Evolutionary conservation across 2,797 vertebrate species (phyloP).

Genomic region (Phataginus tetradactyla): DNA sequence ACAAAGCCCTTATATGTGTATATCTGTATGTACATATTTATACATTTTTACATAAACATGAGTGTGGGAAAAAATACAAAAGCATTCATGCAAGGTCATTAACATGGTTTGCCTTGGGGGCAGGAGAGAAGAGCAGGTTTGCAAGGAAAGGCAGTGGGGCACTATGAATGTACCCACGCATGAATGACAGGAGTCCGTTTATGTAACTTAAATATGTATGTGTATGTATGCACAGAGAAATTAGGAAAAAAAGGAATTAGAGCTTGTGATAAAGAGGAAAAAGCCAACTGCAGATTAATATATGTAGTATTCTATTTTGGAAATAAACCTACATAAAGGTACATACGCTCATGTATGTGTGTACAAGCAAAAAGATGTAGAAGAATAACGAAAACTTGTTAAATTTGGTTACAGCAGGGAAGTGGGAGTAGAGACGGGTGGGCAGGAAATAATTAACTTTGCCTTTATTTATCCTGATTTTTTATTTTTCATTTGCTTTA

Average conservation of each 20-base stretch:
- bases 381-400: background rate
- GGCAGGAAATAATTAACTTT: background rate
- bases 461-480: background rate
- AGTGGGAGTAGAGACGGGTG: background rate
- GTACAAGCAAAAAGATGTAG: background rate
- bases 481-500: slow-evolving; percentile 3
- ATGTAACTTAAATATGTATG: background rate
- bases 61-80: background rate
- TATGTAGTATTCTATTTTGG: background rate
- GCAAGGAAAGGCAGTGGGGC: background rate
- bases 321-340: background rate
- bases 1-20: background rate
- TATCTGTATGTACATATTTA: background rate
- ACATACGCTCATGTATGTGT: background rate
- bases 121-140: background rate
- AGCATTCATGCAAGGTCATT: background rate
- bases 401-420: background rate
- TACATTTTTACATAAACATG: background rate
- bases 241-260: background rate
- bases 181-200: background rate
- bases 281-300: background rate
- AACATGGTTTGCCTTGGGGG: background rate
- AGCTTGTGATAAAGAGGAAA: background rate
- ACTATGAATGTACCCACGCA: background rate
- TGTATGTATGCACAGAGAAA: background rate